Base-by-base conservation (phyloP, 2,797 vertebrate species). In the Epinephelus malabaricus region DNA sequence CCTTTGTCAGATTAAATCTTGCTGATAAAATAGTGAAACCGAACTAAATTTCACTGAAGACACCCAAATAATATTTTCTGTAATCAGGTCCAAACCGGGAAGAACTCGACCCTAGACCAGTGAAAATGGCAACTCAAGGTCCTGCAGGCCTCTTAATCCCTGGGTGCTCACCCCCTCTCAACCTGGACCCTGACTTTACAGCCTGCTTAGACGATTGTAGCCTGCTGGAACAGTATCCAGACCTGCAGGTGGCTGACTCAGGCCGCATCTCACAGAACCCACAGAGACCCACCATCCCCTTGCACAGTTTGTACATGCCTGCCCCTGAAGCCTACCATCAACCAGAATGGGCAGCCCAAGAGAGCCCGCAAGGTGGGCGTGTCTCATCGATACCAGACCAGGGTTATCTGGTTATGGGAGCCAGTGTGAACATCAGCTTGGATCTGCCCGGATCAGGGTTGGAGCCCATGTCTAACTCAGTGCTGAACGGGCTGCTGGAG, bases 401-500 rank as follows among this genome's bases (percentile, higher is more conserved):
- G 84, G 92, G 90, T 7, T 94, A 95, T 71, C 78, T 94, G 72
- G 93, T 75, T 0, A 92, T 94, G 88, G 92, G 92, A 27, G 25
- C 11, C 72, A 86, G 79, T 27, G 77, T 21, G 45, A 82, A 83
- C 45, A 64, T 76, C 72, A 90, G 88, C 76, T 43, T 92, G 73
- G 89, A 88, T 43, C 61, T 92, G 50, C 78, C 89, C 0, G 85
- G 81, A 1, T 82, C 86, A 0, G 79, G 81, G 0, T 25, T 88
- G 78, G 95, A 96, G 86, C 97, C 96, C 1, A 94, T 97, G 59
- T 97, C 97, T 12, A 97, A 96, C 92, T 98, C 97, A 0, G 8
- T 92, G 49, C 94, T 99, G 81, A 98, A 98, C 25, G 95, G 92
- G 21, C 95, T 97, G 63, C 90, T 98, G 93, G 97, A 97, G 61